Evolutionary conservation across 2,888 invertebrate species (phyloP), one percentile per base, ranked within the genome.

Genomic region (Ochlodes sylvanus): DNA sequence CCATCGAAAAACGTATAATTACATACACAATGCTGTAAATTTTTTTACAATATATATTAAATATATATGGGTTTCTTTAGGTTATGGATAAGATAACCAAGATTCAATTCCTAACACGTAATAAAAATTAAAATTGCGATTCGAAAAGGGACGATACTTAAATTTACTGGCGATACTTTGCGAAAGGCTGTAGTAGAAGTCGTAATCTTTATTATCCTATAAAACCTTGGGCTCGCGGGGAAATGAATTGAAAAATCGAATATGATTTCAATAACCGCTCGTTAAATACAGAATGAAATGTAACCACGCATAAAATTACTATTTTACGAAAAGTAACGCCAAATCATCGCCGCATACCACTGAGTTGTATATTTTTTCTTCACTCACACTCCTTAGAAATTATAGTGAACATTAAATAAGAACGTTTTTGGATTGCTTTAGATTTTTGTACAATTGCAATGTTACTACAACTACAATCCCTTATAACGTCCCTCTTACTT

Each of bases 161-260:
- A 60, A 55, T 67, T 67, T 54, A 66, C 54, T 66, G 34, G 44
- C 42, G 58, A 44, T 50, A 54, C 54, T 66, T 52, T 60, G 32
- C 54, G 60, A 54, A 60, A 38, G 57, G 15, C 58, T 66, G 58
- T 60, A 52, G 52, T 32, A 41, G 15, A 58, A 55, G 71, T 70
- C 63, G 68, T 69, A 62, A 68, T 70, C 69, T 71, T 71, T 73
- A 72, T 69, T 63, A 66, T 52, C 69, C 34, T 62, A 55, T 71
- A 72, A 72, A 74, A 63, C 61, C 56, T 63, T 56, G 50, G 70
- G 70, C 69, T 60, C 58, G 57, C 54, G 52, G 68, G 56, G 63
- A 72, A 73, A 73, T 72, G 71, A 70, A 71, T 70, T 73, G 72
- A 71, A 71, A 69, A 74, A 72, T 68, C 69, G 68, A 44, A 60